Evolutionary conservation across 2,888 invertebrate species (phyloP), one percentile per base, ranked within the genome.

Genomic region (Drosophila sordidapex): DNA sequence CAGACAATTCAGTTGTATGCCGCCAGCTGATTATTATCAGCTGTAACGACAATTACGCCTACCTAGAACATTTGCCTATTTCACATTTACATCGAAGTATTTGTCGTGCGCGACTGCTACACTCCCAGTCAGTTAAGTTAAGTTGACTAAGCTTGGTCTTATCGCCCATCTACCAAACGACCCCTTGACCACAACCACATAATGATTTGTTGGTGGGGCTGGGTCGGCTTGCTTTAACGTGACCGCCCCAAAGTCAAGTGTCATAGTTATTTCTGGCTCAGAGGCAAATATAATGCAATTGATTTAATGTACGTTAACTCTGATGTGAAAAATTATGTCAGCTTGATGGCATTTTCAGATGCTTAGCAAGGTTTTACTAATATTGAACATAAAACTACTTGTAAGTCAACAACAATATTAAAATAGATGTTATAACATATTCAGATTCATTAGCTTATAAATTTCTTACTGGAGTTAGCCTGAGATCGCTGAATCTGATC

Each of bases 301-400:
- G 43, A 62, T 59, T 60, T 61, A 78, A 77, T 70, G 70, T 52
- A 60, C 69, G 76, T 71, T 74, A 76, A 80, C 60, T 61, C 69
- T 82, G 79, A 81, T 82, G 81, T 82, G 71, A 81, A 76, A 79
- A 82, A 79, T 82, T 81, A 82, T 81, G 79, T 79, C 82, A 82
- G 79, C 65, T 60, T 49, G 64, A 69, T 79, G 82, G 73, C 65
- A 75, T 82, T 68, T 74, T 57, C 10, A 71, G 78, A 82, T 82
- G 67, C 40, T 49, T 53, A 69, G 35, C 60, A 56, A 59, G 49
- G 77, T 69, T 48, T 40, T 53, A 48, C 43, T 46, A 38, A 59
- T 29, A n/a, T 13, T 38, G 6, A 18, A 36, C 36, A 18, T 25
- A 10, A 10, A 53, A 38, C 10, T 11, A 46, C 29, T 35, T 62